Percentiles rank a stretch among this genome's conserved stretches.
These are phyloP conservation scores for Porites rus DNA, from an alignment of 92 coral and sea anemone genomes.

Conservation along the genomic window DNA sequence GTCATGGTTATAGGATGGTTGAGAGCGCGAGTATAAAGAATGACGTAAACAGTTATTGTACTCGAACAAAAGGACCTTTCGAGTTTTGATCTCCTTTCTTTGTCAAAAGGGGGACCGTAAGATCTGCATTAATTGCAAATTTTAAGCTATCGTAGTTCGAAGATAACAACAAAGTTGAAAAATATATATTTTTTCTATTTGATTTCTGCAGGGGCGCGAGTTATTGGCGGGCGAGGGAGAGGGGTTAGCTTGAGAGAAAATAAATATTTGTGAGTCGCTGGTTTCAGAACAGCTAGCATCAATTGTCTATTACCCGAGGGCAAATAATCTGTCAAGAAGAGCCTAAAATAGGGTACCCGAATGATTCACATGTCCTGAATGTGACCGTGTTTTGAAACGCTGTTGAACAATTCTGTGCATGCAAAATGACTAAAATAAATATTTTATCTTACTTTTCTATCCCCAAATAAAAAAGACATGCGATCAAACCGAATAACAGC, in stretches of 20 bases:
- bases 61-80: slow-evolving; percentile 39
- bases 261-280: background rate
- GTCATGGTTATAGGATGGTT: slow-evolving; percentile 77
- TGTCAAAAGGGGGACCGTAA: slow-evolving; percentile 35
- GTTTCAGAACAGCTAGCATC: background rate
- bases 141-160: background rate
- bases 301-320: too few relatives aligned
- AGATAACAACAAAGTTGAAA: background rate
- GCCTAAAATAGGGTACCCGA: background rate
- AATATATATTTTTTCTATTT: background rate
- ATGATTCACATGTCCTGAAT: background rate
- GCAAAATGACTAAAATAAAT: background rate
- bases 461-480: background rate
- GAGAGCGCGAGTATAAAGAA: slow-evolving; percentile 72
- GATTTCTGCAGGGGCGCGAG: too few relatives aligned
- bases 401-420: background rate
- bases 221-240: too few relatives aligned
- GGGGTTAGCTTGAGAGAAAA: background rate
- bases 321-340: background rate
- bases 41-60: slow-evolving; percentile 71
- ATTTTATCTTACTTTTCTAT: background rate
- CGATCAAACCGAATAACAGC: background rate
- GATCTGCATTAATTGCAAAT: slow-evolving; percentile 57
- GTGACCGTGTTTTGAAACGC: background rate
- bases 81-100: slow-evolving; percentile 43